Base-by-base conservation (phyloP, 1,140 invertebrate genomes). In the Macrocentrus cingulum region DNA sequence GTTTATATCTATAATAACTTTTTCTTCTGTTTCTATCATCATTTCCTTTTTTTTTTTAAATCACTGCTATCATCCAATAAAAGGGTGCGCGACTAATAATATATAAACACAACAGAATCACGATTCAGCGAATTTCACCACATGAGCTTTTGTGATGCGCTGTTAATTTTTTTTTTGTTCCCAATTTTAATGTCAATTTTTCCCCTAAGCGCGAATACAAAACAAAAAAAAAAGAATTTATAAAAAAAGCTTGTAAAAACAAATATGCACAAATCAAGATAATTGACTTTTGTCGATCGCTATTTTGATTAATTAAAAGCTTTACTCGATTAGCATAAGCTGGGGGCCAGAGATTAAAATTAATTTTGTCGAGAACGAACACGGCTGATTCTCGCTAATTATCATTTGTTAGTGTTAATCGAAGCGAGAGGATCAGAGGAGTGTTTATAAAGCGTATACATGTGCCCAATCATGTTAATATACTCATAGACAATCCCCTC, bases 371-470 rank as follows among this genome's bases (percentile, higher is more conserved):
- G 46, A 41, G 44, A 37, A 29, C 57, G 62, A 56, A 56, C 59
- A 57, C 39, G 23, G n/a, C n/a, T 60, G 60, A 66, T 70, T 66
- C 65, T 39, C 59, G 42, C 36, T 61, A 65, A 70, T 69, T 70
- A 64, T 51, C 66, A 57, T 66, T 70, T 61, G 66, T 67, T 62
- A 64, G 22, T 23, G 54, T 48, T 56, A 66, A 67, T 61, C 60
- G 61, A 65, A 64, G 59, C 59, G 44, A 18, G 60, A 52, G 37
- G 48, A 32, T 55, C 20, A 15, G 36, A 44, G n/a, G n/a, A n/a
- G n/a, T n/a, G n/a, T n/a, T n/a, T n/a, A 32, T 36, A 39, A 15
- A 34, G 18, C 29, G 45, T 20, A 39, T 18, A n/a, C n/a, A n/a
- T n/a, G n/a, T 49, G 44, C 20, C 19, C 18, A 39, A 49, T 23